phyloP scores from a whole-genome alignment of 1,140 invertebrate genomes.

The Marisa cornuarietis region DNA sequence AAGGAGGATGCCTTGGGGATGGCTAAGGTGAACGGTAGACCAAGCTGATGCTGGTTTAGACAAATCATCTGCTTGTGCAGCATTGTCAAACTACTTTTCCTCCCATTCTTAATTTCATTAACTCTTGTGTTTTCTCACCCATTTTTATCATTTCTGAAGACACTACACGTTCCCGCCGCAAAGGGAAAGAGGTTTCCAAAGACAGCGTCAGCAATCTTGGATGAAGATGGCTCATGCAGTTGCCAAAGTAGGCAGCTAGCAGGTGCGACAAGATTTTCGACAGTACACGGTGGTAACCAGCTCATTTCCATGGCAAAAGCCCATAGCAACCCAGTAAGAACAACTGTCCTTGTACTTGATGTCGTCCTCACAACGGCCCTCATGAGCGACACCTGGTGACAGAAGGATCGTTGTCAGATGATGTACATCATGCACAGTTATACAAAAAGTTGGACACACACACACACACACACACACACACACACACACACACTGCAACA shows the following conservation, averaged over 20 bases:
- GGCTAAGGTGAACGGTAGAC: too few species aligned
- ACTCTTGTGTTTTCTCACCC: too few species aligned
- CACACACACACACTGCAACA: background rate
- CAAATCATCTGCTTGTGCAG: too few species aligned
- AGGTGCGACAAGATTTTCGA: constrained; percentile 11
- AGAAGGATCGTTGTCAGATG: background rate
- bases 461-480: background rate
- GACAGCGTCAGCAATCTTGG: too few species aligned
- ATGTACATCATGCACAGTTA: background rate
- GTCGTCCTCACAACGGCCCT: constrained; percentile 16
- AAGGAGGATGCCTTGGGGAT: too few species aligned
- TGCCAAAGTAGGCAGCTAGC: background rate
- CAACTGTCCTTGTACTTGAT: constrained; percentile 23
- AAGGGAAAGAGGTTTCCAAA: too few species aligned
- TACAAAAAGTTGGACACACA: background rate
- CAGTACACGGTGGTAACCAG: constrained; percentile 28
- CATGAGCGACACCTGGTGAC: background rate
- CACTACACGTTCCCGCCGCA: too few species aligned
- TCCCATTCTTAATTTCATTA: too few species aligned
- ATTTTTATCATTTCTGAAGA: too few species aligned
- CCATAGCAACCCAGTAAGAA: constrained; percentile 20
- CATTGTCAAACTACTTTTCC: too few species aligned
- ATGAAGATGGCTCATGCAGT: too few species aligned
- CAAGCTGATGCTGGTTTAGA: too few species aligned
- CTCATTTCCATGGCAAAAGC: constrained; percentile 20